A percentile compares a stretch with the other conserved stretches of the same genome.
These are phyloP conservation scores for Operophtera brumata DNA, from an alignment of 2,888 invertebrate genomes.

Conservation along the genomic window DNA sequence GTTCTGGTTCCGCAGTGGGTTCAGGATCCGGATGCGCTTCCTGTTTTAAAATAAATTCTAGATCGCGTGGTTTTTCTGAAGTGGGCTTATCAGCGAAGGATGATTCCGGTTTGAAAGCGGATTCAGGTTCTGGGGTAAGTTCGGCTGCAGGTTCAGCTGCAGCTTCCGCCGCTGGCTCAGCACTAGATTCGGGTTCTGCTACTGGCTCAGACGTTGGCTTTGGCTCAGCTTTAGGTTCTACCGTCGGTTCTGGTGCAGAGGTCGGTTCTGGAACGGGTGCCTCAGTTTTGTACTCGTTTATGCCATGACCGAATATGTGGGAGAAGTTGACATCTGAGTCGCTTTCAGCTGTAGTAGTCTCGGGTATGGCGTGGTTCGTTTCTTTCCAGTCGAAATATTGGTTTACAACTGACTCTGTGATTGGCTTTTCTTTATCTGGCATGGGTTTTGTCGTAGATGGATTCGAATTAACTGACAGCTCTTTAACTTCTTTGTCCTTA, in stretches of 20 bases:
- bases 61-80: conserved; percentile 4
- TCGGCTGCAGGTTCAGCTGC: conserved; percentile 22
- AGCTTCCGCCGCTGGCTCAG: conserved; percentile 36
- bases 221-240: conserved; percentile 37
- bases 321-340: conserved; percentile 56
- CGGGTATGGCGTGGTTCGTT: conserved; percentile 43
- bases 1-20: conserved; percentile 37
- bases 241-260: conserved; percentile 26
- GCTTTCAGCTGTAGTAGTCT: conserved; percentile 55
- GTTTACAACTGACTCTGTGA: conserved; percentile 41
- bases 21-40: conserved; percentile 37
- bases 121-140: conserved; percentile 36
- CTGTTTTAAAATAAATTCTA: conserved; percentile 20
- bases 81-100: conserved; percentile 26
- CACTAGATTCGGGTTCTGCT: conserved; percentile 35
- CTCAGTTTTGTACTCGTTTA: conserved; percentile 39
- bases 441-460: conserved; percentile 46
- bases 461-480: conserved; percentile 44
- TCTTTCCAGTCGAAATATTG: conserved; percentile 62
- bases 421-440: conserved; percentile 49
- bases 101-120: conserved; percentile 35
- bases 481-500: conserved; percentile 37
- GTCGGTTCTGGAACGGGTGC: conserved; percentile 30
- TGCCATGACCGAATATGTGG: conserved; percentile 55
- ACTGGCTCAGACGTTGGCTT: conserved; percentile 41